Base-by-base conservation (phyloP, 2,797 vertebrate genomes). In the Astyanax mexicanus region DNA sequence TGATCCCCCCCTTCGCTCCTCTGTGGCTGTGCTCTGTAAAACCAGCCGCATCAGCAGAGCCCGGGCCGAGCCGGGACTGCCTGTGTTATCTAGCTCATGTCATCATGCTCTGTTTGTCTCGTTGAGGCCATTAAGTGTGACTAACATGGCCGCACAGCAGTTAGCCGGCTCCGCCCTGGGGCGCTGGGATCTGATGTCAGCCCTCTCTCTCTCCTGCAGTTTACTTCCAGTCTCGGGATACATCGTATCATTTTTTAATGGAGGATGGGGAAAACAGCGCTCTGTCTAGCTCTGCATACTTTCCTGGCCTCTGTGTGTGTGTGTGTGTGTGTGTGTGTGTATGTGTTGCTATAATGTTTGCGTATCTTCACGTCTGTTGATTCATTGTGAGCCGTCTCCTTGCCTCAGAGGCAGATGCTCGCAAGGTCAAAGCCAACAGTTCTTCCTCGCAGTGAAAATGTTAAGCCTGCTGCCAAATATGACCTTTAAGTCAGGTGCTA, bases 131-230 rank as follows among this genome's bases (percentile, higher is more conserved):
- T 78, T 86, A 44, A 61, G 4, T 87, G 57, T 2, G 80, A 49
- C 86, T 91, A 86, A 91, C 82, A 76, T 85, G 72, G 86, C 78
- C 19, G 8, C 85, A 84, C 84, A 80, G 88, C 79, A 3, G 77
- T 57, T 83, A 82, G 86, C 85, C 13, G 72, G 45, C 84, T 84
- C 86, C 77, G 83, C 84, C 92, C 90, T 3, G 77, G 77, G 90
- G 91, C 91, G 89, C 78, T 82, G 77, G 84, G 90, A 92, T 93
- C 89, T 91, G 86, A 87, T 93, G 90, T 89, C 91, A 91, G 80
- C 32, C n/a, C n/a, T 77, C 85, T 83, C 12, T 74, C 82, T 12
- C 82, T 12, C 74, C 90, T 88, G 89, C 85, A 52, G 82, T 89
- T 91, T 90, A 84, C 83, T 17, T 87, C 57, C 86, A 88, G 85